These are phyloP conservation scores for Microplitis manilae DNA, from an alignment of 2,888 invertebrate species.

Conservation along the genomic window DNA sequence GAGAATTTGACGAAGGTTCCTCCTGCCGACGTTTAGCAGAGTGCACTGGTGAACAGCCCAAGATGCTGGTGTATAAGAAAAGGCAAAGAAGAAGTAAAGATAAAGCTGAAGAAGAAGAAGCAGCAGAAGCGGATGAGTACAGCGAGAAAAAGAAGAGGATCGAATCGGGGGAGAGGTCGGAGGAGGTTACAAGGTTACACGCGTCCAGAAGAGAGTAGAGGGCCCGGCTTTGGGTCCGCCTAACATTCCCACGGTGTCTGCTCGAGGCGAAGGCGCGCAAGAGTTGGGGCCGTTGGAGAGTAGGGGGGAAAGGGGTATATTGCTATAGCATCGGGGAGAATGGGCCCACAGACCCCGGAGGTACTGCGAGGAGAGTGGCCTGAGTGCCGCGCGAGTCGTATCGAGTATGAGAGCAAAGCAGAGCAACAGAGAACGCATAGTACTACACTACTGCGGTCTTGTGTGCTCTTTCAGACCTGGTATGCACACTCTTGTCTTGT, in stretches of 20 bases:
- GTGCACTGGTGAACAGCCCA: slow-evolving; percentile 16
- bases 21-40: slow-evolving; percentile 27
- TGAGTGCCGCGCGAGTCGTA: too few species aligned
- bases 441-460: too few species aligned
- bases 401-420: too few species aligned
- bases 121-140: slow-evolving; percentile 34
- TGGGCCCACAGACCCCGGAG: not conserved
- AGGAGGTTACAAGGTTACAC: slow-evolving; percentile 67
- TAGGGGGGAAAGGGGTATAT: slow-evolving; percentile 51
- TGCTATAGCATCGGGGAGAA: slow-evolving; percentile 53
- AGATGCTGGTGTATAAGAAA: slow-evolving; percentile 13
- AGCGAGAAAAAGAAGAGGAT: slow-evolving; percentile 39
- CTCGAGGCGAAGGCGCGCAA: slow-evolving; percentile 67
- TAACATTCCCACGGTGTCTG: slow-evolving; percentile 70
- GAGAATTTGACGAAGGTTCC: slow-evolving; percentile 28
- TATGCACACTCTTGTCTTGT: not conserved
- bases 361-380: not conserved
- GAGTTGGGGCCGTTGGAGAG: slow-evolving; percentile 42
- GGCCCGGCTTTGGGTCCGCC: slow-evolving; percentile 66
- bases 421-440: too few species aligned
- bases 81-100: slow-evolving; percentile 41
- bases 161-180: slow-evolving; percentile 59
- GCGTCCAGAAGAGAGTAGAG: slow-evolving; percentile 66
- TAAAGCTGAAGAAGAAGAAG: slow-evolving; percentile 41
- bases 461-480: too few species aligned